Conservation (phyloP, 2,888 invertebrate genomes). For the Deroplatys truncata region DNA sequence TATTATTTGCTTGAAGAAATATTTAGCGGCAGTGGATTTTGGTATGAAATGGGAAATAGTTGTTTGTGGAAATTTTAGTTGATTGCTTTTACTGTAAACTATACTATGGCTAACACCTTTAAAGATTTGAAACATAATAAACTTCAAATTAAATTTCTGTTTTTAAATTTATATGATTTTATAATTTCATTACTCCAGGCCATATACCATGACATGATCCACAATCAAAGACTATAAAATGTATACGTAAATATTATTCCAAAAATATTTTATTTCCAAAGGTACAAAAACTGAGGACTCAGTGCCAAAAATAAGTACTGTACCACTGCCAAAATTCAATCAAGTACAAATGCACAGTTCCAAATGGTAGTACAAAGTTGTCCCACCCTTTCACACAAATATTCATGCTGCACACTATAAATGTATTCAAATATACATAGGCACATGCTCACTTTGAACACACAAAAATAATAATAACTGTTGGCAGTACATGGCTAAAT, state of each 20-base stretch:
- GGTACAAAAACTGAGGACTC: constrained; percentile 13
- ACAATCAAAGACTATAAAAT: constrained; percentile 9
- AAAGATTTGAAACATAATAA: neutral
- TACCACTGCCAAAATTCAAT: constrained; percentile 12
- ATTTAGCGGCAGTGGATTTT: constrained; percentile 15
- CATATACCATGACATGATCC: constrained; percentile 15
- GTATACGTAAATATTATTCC: constrained; percentile 9
- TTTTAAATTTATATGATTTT: neutral
- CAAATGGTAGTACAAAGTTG: constrained; percentile 7
- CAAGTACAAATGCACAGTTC: constrained; percentile 3
- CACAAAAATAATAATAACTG: neutral
- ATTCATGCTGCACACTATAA: neutral
- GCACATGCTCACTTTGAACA: neutral
- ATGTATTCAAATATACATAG: neutral
- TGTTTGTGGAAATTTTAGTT: neutral
- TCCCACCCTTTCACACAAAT: neutral
- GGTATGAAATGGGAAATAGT: neutral
- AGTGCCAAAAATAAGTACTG: constrained; percentile 13
- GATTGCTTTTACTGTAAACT: neutral
- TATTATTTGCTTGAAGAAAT: neutral
- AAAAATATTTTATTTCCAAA: constrained; percentile 18
- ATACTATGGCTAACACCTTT: neutral
- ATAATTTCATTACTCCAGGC: neutral
- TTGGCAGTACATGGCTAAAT: neutral
- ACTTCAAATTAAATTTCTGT: neutral